Conservation (phyloP, 2,113 vertebrate species). For the Platichthys stellatus region DNA sequence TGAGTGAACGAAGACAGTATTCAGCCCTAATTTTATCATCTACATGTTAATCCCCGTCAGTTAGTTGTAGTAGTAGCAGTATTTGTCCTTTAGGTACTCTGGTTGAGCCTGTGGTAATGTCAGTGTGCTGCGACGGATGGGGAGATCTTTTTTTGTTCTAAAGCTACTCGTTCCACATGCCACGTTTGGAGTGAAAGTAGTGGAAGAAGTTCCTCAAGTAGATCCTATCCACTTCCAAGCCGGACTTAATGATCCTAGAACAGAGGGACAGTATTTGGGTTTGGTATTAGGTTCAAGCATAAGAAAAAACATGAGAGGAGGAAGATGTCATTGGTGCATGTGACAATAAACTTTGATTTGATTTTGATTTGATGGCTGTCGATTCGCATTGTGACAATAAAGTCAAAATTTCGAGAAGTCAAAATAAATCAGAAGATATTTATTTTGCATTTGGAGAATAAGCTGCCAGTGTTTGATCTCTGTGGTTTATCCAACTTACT, state of each 20-base stretch:
- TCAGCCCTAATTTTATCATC: too few relatives aligned
- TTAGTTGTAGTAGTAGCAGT: background rate
- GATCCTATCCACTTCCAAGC: conserved; percentile 94
- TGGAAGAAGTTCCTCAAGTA: conserved; percentile 94
- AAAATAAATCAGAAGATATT: too few relatives aligned
- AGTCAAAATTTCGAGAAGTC: too few relatives aligned
- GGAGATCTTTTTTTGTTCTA: background rate
- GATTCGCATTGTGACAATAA: too few relatives aligned
- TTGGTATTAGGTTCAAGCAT: background rate
- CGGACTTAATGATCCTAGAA: conserved; percentile 88
- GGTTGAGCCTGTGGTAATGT: background rate
- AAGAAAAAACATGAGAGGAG: background rate
- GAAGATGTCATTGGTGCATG: too few relatives aligned
- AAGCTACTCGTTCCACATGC: conserved; percentile 89
- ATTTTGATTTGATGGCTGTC: too few relatives aligned
- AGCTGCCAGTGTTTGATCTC: too few relatives aligned
- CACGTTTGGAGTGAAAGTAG: conserved; percentile 92
- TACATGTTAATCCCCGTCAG: background rate
- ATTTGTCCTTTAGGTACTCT: conserved; percentile 43
- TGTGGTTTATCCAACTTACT: too few relatives aligned
- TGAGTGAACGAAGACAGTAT: background rate
- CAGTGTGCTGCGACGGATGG: background rate
- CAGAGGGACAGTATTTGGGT: background rate
- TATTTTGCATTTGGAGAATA: too few relatives aligned
- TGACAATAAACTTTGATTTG: too few relatives aligned